A percentile compares a stretch with the other conserved stretches of the same genome.
Evolutionary conservation across 2,113 vertebrate genomes (phyloP).

Genomic region (Cichladusa arquata): DNA sequence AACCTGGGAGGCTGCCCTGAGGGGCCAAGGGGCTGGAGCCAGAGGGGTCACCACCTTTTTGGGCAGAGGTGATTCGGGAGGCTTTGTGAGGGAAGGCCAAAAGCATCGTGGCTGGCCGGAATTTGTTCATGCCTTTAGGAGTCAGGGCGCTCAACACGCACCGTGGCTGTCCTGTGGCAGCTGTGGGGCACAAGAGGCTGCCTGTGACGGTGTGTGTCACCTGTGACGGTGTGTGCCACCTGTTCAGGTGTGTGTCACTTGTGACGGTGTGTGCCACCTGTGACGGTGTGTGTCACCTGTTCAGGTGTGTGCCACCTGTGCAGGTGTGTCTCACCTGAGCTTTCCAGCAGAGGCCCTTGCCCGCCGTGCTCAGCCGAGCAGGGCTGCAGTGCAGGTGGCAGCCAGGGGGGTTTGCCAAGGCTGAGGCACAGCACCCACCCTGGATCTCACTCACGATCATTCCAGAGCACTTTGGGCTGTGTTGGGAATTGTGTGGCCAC

Average conservation of each 20-base stretch:
- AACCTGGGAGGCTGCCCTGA: not conserved
- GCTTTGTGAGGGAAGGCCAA: not conserved
- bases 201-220: no score
- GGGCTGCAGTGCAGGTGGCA: not conserved
- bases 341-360: not conserved
- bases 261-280: no score
- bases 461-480: fast-evolving
- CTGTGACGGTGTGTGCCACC: no score
- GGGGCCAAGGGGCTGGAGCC: no score
- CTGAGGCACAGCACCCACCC: fast-evolving
- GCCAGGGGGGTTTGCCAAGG: not conserved
- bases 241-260: no score
- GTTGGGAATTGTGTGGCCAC: fast-evolving
- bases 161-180: fast-evolving
- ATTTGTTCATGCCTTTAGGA: fast-evolving
- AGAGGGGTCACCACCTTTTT: fast-evolving
- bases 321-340: not conserved
- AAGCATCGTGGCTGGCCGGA: not conserved
- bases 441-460: fast-evolving
- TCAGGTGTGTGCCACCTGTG: no score
- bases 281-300: no score
- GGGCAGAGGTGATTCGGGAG: fast-evolving
- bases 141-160: fast-evolving
- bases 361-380: not conserved
- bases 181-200: not conserved